Evolutionary conservation across 2,113 vertebrate species (phyloP).

Genomic region (Spermophilus dauricus): DNA sequence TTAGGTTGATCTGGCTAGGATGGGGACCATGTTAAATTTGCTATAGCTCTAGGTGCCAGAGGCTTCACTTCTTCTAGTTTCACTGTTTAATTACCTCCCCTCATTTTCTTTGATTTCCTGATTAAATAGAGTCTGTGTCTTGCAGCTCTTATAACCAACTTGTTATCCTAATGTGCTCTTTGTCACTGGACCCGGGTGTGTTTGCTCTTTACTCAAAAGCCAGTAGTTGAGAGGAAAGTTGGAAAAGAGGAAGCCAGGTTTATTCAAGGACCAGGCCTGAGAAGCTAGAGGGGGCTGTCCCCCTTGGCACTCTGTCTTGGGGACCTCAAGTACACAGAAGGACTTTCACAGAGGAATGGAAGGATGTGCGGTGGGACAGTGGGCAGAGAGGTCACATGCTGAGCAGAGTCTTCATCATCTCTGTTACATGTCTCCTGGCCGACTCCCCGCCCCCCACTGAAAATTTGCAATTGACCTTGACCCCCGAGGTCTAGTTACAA

Average conservation of each 20-base stretch:
- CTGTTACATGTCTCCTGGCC: no score
- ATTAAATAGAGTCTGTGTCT: not conserved
- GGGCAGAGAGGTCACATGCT: no score
- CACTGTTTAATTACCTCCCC: not conserved
- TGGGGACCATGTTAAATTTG: not conserved
- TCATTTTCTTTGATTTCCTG: not conserved
- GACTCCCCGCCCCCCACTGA: no score
- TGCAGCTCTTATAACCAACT: not conserved
- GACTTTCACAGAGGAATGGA: no score
- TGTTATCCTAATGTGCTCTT: not conserved
- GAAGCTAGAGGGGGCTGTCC: not conserved
- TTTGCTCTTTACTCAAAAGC: not conserved
- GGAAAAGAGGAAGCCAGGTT: not conserved
- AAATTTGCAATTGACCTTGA: not conserved
- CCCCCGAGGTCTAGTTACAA: not conserved
- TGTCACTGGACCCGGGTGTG: not conserved
- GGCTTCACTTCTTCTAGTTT: not conserved
- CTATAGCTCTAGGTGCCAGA: not conserved
- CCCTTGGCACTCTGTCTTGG: not conserved
- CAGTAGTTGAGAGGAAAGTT: not conserved
- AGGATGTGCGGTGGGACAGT: no score
- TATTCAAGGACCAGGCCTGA: not conserved
- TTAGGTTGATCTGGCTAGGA: not conserved
- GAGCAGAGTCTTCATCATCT: not conserved
- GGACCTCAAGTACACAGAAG: not conserved